Evolutionary conservation across 1,140 invertebrate species (phyloP).

Genomic region (Hyphantria cunea): DNA sequence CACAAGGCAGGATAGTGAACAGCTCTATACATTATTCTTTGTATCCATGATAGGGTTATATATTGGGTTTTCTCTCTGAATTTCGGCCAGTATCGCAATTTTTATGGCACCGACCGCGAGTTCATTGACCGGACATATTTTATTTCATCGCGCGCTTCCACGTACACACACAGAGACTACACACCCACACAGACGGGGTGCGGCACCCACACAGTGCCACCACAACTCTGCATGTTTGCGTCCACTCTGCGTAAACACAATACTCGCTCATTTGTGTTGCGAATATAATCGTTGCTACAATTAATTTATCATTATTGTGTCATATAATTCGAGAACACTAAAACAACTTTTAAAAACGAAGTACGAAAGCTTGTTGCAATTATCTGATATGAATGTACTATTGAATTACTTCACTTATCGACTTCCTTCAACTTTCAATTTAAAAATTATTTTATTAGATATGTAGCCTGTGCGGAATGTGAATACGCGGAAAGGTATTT

Average conservation of each 20-base stretch:
- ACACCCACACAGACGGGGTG: slow-evolving; percentile 34
- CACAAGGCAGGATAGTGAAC: background rate
- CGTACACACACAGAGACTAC: slow-evolving; percentile 71
- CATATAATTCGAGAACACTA: slow-evolving; percentile 32
- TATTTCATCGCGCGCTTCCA: slow-evolving; percentile 81
- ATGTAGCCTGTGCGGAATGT: slow-evolving; percentile 9
- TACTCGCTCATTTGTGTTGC: slow-evolving; percentile 65
- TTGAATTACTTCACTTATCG: slow-evolving; percentile 21
- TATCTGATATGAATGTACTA: slow-evolving; percentile 25
- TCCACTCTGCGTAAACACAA: slow-evolving; percentile 74
- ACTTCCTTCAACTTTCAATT: slow-evolving; percentile 29
- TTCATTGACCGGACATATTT: slow-evolving; percentile 81
- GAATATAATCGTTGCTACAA: slow-evolving; percentile 61
- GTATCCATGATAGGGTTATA: slow-evolving; percentile 22
- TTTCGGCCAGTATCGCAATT: slow-evolving; percentile 79
- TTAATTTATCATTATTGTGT: slow-evolving; percentile 55
- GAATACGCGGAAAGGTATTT: slow-evolving; percentile 37
- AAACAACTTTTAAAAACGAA: slow-evolving; percentile 32
- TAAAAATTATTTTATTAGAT: slow-evolving; percentile 11
- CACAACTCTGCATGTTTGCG: slow-evolving; percentile 70
- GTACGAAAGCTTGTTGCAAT: slow-evolving; percentile 21
- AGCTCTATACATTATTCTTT: slow-evolving; percentile 8
- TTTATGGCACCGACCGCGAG: slow-evolving; percentile 79
- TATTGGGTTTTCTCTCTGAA: slow-evolving; percentile 58
- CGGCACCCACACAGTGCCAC: slow-evolving; percentile 59